phyloP scores from a whole-genome alignment of 2,888 invertebrate species.

The Buathra laborator region DNA sequence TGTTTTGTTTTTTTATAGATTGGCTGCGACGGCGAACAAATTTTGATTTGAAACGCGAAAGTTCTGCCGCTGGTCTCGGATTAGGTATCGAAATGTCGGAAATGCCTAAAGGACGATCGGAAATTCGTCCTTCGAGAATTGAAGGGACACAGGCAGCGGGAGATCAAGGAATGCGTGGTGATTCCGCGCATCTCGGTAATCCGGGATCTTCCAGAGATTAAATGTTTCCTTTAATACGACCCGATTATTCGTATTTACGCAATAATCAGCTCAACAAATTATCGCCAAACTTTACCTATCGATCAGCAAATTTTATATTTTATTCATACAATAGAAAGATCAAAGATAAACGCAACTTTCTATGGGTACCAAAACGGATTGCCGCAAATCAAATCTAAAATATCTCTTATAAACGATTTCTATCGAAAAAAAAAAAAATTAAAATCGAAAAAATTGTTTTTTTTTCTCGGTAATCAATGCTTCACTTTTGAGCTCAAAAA shows the following conservation, averaged over 20 bases:
- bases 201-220: conserved; percentile 52
- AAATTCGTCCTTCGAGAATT: background rate
- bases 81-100: conserved; percentile 49
- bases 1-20: conserved; percentile 62
- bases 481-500: too few species aligned
- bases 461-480: too few species aligned
- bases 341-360: conserved; percentile 22
- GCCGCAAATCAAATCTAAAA: background rate
- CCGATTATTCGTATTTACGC: background rate
- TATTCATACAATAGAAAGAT: background rate
- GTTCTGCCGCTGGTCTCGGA: conserved; percentile 38
- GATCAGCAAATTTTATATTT: background rate
- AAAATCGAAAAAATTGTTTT: too few species aligned
- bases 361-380: background rate
- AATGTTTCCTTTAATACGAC: conserved; percentile 20
- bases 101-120: conserved; percentile 22
- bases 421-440: too few species aligned
- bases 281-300: background rate
- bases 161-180: background rate
- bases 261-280: background rate
- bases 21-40: conserved; percentile 68
- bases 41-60: conserved; percentile 52
- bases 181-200: background rate
- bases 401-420: background rate
- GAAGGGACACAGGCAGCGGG: conserved; percentile 24